These are phyloP conservation scores for Blennius ocellaris DNA, from an alignment of 2,113 vertebrate genomes.

Conservation along the genomic window DNA sequence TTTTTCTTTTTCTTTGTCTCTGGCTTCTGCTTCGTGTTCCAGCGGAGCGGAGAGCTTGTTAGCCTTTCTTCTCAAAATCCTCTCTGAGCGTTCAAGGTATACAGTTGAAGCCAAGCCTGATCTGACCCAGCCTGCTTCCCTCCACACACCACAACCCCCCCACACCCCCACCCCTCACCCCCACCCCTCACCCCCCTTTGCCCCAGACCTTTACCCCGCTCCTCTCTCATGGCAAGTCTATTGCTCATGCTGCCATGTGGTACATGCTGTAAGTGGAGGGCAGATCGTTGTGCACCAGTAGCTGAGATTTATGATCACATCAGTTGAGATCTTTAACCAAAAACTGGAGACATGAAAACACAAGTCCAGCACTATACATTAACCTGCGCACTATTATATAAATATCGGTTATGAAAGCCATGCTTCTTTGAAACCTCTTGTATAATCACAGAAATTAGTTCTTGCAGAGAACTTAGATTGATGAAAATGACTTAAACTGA, in stretches of 20 bases:
- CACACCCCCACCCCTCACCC: neutral
- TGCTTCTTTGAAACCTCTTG: no score
- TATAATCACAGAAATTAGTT: no score
- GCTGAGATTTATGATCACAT: no score
- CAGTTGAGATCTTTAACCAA: no score
- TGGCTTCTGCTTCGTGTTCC: conserved; percentile 64
- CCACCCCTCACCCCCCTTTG: conserved; percentile 3
- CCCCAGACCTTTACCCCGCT: conserved; percentile 36
- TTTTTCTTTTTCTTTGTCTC: conserved; percentile 41
- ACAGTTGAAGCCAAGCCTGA: conserved; percentile 57
- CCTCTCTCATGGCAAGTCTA: conserved; percentile 26
- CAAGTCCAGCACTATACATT: no score
- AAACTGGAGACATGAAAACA: no score
- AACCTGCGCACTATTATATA: no score
- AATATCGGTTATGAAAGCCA: no score
- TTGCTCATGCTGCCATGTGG: conserved; percentile 44
- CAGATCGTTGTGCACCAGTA: conserved; percentile 59
- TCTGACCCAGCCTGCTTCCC: conserved; percentile 49
- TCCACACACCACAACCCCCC: neutral
- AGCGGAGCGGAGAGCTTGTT: conserved; percentile 84
- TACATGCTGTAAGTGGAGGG: conserved; percentile 42
- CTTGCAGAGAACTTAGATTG: no score
- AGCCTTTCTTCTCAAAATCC: conserved; percentile 80
- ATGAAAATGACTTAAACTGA: no score
- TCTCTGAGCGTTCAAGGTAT: conserved; percentile 83